Base-by-base conservation (phyloP, 1,140 invertebrate species). In the Pseudoatta argentina region DNA sequence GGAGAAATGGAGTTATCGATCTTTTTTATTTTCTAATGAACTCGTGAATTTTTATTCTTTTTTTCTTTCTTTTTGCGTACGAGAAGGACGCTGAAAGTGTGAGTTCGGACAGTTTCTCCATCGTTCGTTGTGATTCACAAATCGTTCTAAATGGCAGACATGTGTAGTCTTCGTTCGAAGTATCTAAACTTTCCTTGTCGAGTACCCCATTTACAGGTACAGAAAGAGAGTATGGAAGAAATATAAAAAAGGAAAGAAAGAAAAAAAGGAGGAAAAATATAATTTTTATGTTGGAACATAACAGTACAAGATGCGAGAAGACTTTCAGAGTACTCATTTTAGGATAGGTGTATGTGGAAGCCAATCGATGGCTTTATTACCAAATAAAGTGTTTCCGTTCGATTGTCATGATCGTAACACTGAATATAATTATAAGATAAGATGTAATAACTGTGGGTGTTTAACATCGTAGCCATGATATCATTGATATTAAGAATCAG, bases 191-290 rank as follows among this genome's bases (percentile, higher is more conserved):
- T 90, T 90, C 72, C 87, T 91, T 91, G 90, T 91, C 83, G 71
- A 88, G 91, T 93, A 93, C 92, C 92, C 92, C 91, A 89, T 93
- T 89, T 93, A 93, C 92, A 93, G 92, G 92, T 93, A 93, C 91
- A 86, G 44, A 82, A 77, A 85, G 66, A 82, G 44, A 72, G 34
- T 34, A 55, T 55, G 63, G 44, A 93, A 83, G 53, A 85, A 51
- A 51, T 24, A 30, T 30, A 34, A 10, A 78, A 30, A 64, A 30
- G 39, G 27, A 51, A 51, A 57, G 55, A 57, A 21, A 21, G 53
- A 66, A 21, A 76, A 21, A 77, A 55, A 30, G 51, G 10, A 59
- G 55, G 57, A 63, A 48, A 44, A 30, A 76, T 87, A 67, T 83
- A 83, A 87, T 85, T 88, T 88, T 87, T 88, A 63, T 66, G 73